Conservation (phyloP, 1,140 invertebrate genomes). For the Drosophila parabipectinata region DNA sequence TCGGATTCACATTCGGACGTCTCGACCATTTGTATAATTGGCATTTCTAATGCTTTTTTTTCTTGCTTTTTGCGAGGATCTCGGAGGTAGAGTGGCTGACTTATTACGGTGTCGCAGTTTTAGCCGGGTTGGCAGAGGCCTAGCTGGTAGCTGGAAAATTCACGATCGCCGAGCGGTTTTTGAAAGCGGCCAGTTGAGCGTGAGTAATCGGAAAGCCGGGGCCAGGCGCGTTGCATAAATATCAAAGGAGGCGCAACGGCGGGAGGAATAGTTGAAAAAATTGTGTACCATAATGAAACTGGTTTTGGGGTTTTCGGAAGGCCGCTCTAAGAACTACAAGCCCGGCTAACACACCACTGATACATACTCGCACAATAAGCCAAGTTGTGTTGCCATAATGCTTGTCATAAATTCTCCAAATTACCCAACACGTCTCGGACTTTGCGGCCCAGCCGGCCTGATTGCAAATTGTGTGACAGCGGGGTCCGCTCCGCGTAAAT, state of each 20-base stretch:
- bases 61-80: background rate
- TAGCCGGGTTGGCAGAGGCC: conserved; percentile 11
- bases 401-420: conserved; percentile 81
- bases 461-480: conserved; percentile 81
- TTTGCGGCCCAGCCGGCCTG: conserved; percentile 29
- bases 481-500: conserved; percentile 52
- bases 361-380: background rate
- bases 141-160: conserved; percentile 55
- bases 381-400: conserved; percentile 72
- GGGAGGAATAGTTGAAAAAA: conserved; percentile 33
- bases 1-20: conserved; percentile 39
- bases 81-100: conserved; percentile 25
- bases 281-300: conserved; percentile 69
- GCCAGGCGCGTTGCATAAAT: conserved; percentile 71
- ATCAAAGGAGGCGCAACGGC: conserved; percentile 38
- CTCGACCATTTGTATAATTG: conserved; percentile 78
- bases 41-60: conserved; percentile 72
- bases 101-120: conserved; percentile 60
- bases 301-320: conserved; percentile 66
- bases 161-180: conserved; percentile 62
- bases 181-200: conserved; percentile 66
- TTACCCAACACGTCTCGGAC: conserved; percentile 74
- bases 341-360: conserved; percentile 3
- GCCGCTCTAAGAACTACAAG: conserved; percentile 60
- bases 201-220: conserved; percentile 78